These are phyloP conservation scores for Hybognathus amarus DNA, from an alignment of 2,797 vertebrate species.

Conservation along the genomic window DNA sequence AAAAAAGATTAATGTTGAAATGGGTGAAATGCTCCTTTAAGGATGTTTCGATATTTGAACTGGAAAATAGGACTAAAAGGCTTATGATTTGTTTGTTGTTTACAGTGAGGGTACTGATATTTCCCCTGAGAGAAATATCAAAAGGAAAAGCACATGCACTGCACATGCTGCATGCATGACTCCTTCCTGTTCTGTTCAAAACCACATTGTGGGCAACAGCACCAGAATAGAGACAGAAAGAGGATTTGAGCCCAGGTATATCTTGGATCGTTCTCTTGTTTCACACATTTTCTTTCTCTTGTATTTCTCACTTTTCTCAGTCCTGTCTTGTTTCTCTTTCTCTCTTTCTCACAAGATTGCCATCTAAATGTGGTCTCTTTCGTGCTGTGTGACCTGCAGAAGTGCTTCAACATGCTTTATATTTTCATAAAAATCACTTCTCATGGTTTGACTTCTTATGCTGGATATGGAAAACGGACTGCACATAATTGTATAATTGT, in stretches of 20 bases:
- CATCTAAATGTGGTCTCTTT: neutral
- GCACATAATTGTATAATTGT: slow-evolving; percentile 11
- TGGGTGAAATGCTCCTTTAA: no score
- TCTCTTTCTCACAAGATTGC: neutral
- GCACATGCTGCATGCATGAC: neutral
- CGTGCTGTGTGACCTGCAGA: neutral
- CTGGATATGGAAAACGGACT: neutral
- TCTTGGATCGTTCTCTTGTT: slow-evolving; percentile 25
- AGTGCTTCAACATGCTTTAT: neutral
- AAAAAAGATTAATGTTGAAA: no score
- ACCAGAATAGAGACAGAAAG: neutral
- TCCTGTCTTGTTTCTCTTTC: neutral
- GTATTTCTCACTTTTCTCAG: neutral
- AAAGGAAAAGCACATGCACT: neutral
- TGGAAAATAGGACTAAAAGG: neutral
- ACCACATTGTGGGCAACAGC: neutral
- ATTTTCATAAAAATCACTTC: neutral
- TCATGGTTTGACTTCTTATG: neutral
- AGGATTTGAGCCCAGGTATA: neutral
- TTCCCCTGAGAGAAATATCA: neutral
- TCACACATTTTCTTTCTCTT: neutral
- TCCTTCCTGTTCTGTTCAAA: slow-evolving; percentile 1
- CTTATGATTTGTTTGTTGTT: neutral
- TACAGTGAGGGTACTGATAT: neutral
- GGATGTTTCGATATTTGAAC: neutral